Evolutionary conservation across 1,140 invertebrate species (phyloP).

Genomic region (Hetaerina americana): DNA sequence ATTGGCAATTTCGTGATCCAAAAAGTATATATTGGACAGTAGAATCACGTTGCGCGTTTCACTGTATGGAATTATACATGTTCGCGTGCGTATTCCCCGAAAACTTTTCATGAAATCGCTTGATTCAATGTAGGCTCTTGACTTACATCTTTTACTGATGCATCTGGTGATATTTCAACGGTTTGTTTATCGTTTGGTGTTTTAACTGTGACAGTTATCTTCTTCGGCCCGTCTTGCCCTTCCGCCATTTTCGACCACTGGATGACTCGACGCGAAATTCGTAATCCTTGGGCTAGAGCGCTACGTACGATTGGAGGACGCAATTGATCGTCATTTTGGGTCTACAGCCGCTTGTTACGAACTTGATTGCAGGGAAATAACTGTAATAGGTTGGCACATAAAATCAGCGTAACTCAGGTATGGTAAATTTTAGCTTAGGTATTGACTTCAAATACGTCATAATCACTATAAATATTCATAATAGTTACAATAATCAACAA

Average conservation of each 20-base stretch:
- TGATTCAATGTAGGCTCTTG: conserved; percentile 7
- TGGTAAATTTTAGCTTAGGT: too few relatives aligned
- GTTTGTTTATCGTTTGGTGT: conserved; percentile 87
- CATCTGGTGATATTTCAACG: conserved; percentile 73
- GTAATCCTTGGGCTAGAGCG: conserved; percentile 1
- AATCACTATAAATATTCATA: too few relatives aligned
- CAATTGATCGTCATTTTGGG: not conserved
- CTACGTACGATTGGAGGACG: not conserved
- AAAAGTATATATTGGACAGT: not conserved
- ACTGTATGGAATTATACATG: not conserved
- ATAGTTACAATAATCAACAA: too few relatives aligned
- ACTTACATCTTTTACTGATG: conserved; percentile 81
- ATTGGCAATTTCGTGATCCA: not conserved
- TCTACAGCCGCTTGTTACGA: not conserved
- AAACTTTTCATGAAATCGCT: not conserved
- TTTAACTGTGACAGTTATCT: conserved; percentile 85
- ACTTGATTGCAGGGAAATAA: too few relatives aligned
- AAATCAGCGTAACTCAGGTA: too few relatives aligned
- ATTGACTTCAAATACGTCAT: too few relatives aligned
- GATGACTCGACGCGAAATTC: conserved; percentile 6
- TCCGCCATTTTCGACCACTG: conserved; percentile 26
- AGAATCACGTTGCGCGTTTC: not conserved
- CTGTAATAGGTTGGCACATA: too few relatives aligned
- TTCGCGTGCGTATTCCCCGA: not conserved
- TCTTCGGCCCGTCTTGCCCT: conserved; percentile 31